Evolutionary conservation across 2,797 vertebrate genomes (phyloP), one percentile per base, ranked within the genome.

Genomic region (Lacerta bilineata): DNA sequence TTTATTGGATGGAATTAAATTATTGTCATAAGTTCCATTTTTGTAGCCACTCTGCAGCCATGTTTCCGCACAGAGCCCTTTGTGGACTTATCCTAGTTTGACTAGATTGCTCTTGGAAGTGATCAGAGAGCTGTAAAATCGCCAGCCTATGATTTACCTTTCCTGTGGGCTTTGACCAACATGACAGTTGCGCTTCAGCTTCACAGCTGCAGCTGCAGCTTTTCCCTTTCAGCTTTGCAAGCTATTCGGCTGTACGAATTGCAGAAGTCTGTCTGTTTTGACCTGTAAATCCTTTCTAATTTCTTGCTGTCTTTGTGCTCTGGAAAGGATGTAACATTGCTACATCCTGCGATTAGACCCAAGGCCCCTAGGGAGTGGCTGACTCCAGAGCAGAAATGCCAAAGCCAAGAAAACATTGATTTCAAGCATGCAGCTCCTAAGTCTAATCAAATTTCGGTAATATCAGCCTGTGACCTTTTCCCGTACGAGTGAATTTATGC

Each of bases 391-490:
- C 39, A 93, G 91, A 95, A 96, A 91, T 36, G 64, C 75, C 8
- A 18, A 90, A 90, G 91, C 93, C 89, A 95, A 92, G 92, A 90
- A 93, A 93, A 13, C 90, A 96, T 94, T 95, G 95, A 96, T 96
- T 97, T 95, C 90, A 91, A 92, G 71, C 75, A 81, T 78, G 46
- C 4, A 43, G 85, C 93, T 94, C 88, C 93, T 90, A 95, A 93
- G 94, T 94, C 94, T 97, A 97, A 97, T 97, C 93, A 97, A 95
- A 96, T 97, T 96, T 96, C 87, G 85, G 92, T 94, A 96, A 94
- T 96, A 97, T 96, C 94, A 95, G 92, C 93, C 92, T 0, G 0
- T 97, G 96, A 97, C 96, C 96, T 97, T 97, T 97, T 95, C 91
- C 96, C 89, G 95, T 96, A 96, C 96, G 95, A 97, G 94, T 87